Conservation (phyloP, 2,888 invertebrate species). For the Synanthedon formicaeformis region DNA sequence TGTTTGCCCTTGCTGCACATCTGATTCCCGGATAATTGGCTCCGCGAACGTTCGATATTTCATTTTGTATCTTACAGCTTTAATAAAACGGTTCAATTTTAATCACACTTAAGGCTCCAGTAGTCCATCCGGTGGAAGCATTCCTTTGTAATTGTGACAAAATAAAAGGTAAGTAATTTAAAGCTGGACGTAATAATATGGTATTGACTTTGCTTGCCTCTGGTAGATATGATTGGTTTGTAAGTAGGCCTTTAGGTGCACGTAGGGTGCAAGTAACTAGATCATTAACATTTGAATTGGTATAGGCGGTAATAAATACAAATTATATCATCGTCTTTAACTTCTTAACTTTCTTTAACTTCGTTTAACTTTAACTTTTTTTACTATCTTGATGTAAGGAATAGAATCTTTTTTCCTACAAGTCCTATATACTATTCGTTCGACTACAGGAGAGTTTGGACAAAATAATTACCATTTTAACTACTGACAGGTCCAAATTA, state of each 20-base stretch:
- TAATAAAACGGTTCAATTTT: conserved; percentile 26
- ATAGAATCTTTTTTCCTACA: no score
- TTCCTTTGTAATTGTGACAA: conserved; percentile 40
- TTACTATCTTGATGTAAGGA: no score
- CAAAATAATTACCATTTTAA: no score
- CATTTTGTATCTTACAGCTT: conserved; percentile 30
- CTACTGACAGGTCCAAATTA: no score
- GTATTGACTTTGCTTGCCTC: conserved; percentile 10
- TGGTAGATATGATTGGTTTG: not conserved
- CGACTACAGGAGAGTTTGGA: no score
- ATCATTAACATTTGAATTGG: not conserved
- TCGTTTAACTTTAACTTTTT: no score
- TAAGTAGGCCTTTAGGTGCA: not conserved
- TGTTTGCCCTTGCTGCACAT: conserved; percentile 8
- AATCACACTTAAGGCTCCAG: conserved; percentile 7
- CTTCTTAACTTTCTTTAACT: no score
- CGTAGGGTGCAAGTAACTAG: not conserved
- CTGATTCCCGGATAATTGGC: conserved; percentile 45
- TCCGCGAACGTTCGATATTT: conserved; percentile 25
- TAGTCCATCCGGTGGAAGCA: conserved; percentile 23
- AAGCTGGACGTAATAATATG: conserved; percentile 28
- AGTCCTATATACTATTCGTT: no score
- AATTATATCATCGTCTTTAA: no score
- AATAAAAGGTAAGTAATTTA: conserved; percentile 40
- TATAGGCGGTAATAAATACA: no score